Evolutionary conservation across 2,113 vertebrate genomes (phyloP), one percentile per base, ranked within the genome.

Genomic region (Formicarius rufipectus): DNA sequence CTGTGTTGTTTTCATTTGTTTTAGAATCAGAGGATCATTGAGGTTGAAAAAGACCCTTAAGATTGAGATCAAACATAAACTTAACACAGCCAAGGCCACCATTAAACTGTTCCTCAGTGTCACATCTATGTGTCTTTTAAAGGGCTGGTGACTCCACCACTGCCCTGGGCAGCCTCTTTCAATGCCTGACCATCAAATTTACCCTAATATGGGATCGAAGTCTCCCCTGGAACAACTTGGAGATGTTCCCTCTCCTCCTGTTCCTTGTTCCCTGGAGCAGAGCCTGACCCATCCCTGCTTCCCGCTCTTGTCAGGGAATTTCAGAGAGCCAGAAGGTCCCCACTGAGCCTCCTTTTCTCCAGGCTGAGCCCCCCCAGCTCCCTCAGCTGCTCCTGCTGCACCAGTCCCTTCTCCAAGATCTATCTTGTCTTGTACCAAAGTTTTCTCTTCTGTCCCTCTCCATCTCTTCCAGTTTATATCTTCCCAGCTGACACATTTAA

Each of bases 231-330:
- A 16, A 16, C 52, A 53, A 55, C 53, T 23, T 74, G 45, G 40
- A 25, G 17, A 30, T 0, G 0, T 53, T 67, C 24, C 10, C 8
- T 49, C 39, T 67, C 1, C 0, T 66, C 16, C 11, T 11, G 14
- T 1, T 15, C 59, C 59, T 35, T 21, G 35, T 60, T 60, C 22
- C 31, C 22, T 66, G 63, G 40, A 45, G 31, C 14, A 66, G 35
- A 45, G 63, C 22, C 30, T 1, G 4, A n/a, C 22, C 30, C 31
- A 9, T 14, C 9, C 31, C 5, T 2, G 14, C 15, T 33, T 22
- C 31, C 10, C 10, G 10, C 15, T 24, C 22, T 31, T 45, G 22
- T 12, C 42, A 67, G 64, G 42, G 31, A 22, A 6, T 6, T 86
- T 52, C 1, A 49, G 50, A n/a, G 50, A 28, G 21, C 1, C 1